phyloP scores from a whole-genome alignment of 2,888 invertebrate species.

The Panzeria rudis region DNA sequence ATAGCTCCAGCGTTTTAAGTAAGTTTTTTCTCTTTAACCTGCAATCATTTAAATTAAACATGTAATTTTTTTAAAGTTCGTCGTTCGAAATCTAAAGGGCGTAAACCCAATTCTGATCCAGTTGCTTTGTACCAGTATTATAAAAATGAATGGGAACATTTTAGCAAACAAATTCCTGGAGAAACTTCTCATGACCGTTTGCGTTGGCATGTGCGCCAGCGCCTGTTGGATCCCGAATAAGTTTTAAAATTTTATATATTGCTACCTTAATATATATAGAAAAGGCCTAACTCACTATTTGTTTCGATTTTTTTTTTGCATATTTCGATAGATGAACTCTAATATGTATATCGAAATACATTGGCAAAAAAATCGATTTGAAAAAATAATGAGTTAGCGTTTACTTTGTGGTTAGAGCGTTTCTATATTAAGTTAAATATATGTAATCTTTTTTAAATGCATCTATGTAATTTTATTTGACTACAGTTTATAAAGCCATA shows the following conservation, averaged over 20 bases:
- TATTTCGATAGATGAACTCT: too few relatives aligned
- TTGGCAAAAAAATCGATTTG: too few relatives aligned
- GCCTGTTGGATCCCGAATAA: conserved; percentile 85
- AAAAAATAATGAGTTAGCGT: too few relatives aligned
- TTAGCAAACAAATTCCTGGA: conserved; percentile 89
- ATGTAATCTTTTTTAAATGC: too few relatives aligned
- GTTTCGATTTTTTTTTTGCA: too few relatives aligned
- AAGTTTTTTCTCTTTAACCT: conserved; percentile 29
- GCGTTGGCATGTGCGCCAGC: conserved; percentile 89
- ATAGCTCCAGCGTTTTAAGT: conserved; percentile 68
- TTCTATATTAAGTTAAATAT: too few relatives aligned
- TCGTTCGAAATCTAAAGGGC: conserved; percentile 73
- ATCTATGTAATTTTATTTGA: conserved; percentile 3
- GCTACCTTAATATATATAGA: too few relatives aligned
- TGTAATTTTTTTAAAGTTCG: conserved; percentile 72
- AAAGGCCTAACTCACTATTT: too few relatives aligned
- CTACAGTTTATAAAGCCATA: neutral
- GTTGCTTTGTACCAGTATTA: conserved; percentile 91
- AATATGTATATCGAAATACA: too few relatives aligned
- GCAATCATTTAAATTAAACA: neutral
- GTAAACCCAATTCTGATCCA: conserved; percentile 85
- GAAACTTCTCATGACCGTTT: conserved; percentile 88
- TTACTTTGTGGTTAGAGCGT: too few relatives aligned
- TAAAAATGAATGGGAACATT: conserved; percentile 89
- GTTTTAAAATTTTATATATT: neutral